Conservation (phyloP, 2,113 vertebrate species). For the Picathartes gymnocephalus region DNA sequence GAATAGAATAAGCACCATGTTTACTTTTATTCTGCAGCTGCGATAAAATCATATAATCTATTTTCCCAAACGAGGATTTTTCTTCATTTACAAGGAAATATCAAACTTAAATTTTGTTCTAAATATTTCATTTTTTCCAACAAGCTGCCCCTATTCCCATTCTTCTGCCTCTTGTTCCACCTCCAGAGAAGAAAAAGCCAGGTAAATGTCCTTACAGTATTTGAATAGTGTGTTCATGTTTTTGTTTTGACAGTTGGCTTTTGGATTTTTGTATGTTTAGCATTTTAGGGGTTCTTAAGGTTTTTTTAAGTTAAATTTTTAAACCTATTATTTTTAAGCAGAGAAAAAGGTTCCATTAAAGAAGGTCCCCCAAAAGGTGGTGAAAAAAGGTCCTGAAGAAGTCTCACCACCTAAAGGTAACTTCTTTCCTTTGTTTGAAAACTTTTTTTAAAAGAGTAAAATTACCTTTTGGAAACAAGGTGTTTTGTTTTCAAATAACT, state of each 20-base stretch:
- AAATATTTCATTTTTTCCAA: constrained; percentile 54
- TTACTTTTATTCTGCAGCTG: neutral
- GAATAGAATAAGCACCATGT: neutral
- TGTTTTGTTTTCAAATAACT: neutral
- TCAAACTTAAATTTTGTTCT: neutral
- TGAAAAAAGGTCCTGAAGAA: constrained; percentile 69
- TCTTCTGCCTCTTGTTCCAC: constrained; percentile 64
- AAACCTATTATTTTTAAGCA: constrained; percentile 31
- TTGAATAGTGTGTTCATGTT: neutral
- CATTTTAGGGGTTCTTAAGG: neutral
- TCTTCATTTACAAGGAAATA: neutral
- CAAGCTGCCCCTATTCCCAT: constrained; percentile 61
- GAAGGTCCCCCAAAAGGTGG: constrained; percentile 72
- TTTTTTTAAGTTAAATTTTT: neutral
- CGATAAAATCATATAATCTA: neutral
- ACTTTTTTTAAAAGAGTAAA: neutral
- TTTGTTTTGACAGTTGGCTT: neutral
- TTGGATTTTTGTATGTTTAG: neutral
- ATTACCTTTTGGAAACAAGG: neutral
- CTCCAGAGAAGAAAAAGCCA: constrained; percentile 72
- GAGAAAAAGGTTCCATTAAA: constrained; percentile 66
- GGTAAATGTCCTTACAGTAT: constrained; percentile 35
- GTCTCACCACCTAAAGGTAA: constrained; percentile 68
- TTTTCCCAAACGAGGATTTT: neutral
- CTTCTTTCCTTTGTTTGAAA: neutral